Evolutionary conservation across 2,888 invertebrate species (phyloP).

Genomic region (Stenolophus ochropezus): DNA sequence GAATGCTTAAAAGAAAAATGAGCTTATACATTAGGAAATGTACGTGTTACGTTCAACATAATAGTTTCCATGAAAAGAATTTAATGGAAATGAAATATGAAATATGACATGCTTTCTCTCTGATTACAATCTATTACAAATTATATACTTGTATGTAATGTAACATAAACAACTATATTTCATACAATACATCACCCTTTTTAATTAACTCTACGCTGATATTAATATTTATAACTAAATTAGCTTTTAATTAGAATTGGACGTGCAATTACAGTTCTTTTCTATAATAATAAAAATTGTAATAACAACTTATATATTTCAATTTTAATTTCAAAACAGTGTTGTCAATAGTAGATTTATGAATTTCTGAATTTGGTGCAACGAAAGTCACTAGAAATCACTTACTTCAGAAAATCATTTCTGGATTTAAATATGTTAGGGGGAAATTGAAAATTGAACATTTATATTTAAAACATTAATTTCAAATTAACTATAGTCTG

Average conservation of each 20-base stretch:
- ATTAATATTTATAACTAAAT: background rate
- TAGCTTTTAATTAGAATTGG: background rate
- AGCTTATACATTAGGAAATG: background rate
- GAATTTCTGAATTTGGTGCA: too few species aligned
- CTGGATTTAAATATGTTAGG: too few species aligned
- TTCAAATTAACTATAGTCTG: too few species aligned
- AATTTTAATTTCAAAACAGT: too few species aligned
- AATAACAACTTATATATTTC: too few species aligned
- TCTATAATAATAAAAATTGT: too few species aligned
- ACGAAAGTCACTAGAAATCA: too few species aligned
- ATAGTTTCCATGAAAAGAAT: background rate
- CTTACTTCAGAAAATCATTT: too few species aligned
- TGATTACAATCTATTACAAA: background rate
- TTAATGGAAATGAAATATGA: background rate
- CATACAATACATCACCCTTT: background rate
- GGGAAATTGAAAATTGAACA: too few species aligned
- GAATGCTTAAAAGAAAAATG: background rate
- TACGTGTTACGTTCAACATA: background rate
- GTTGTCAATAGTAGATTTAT: too few species aligned
- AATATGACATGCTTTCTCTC: background rate
- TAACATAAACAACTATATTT: background rate
- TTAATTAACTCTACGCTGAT: background rate
- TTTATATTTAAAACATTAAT: too few species aligned
- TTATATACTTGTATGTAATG: background rate
- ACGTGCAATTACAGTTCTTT: background rate